Conservation (phyloP, 1,140 invertebrate genomes). For the Atta cephalotes region DNA sequence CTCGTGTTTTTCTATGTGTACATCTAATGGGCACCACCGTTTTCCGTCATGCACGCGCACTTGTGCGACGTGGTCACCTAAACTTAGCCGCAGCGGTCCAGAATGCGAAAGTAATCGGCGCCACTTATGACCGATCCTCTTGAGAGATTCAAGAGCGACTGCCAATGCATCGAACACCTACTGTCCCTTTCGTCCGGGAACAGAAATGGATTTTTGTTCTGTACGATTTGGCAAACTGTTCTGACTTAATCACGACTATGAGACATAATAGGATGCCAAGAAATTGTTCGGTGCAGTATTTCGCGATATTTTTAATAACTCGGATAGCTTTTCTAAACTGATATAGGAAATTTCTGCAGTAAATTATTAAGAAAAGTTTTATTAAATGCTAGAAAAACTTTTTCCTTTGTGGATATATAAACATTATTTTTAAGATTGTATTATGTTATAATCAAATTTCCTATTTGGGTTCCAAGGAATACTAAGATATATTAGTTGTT, state of each 20-base stretch:
- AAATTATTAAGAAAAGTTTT: conserved; percentile 7
- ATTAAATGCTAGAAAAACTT: background rate
- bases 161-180: conserved; percentile 61
- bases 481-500: background rate
- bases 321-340: background rate
- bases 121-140: conserved; percentile 63
- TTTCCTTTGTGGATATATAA: background rate
- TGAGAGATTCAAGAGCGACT: conserved; percentile 67
- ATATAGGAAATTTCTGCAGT: background rate
- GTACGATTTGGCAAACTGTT: conserved; percentile 67
- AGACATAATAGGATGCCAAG: conserved; percentile 57
- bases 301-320: conserved; percentile 64
- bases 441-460: background rate
- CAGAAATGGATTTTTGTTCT: conserved; percentile 64
- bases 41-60: conserved; percentile 28
- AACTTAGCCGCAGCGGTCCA: conserved; percentile 73
- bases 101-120: conserved; percentile 67
- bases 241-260: conserved; percentile 25
- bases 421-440: background rate
- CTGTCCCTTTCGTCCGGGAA: conserved; percentile 55
- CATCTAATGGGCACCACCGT: conserved; percentile 37
- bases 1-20: conserved; percentile 16
- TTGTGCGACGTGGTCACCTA: conserved; percentile 57
- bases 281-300: conserved; percentile 17
- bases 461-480: background rate